phyloP scores from a whole-genome alignment of 2,888 invertebrate species.

The Molorchus minor region DNA sequence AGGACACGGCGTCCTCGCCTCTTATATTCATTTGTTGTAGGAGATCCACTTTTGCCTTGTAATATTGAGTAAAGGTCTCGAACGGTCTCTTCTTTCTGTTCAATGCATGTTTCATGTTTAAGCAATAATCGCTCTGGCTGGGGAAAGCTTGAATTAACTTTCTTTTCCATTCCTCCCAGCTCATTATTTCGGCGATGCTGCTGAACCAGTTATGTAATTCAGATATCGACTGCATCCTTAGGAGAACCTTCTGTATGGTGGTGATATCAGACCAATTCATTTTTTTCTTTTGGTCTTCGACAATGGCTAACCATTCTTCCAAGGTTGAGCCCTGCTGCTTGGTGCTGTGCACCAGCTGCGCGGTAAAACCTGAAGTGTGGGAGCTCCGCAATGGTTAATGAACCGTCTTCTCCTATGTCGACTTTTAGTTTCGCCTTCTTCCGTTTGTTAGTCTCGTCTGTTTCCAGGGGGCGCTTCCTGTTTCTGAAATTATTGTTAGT shows the following conservation, averaged over 20 bases:
- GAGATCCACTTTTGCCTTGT: not conserved
- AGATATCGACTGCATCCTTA: not conserved
- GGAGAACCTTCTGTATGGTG: slow-evolving; percentile 14
- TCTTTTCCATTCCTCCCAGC: slow-evolving; percentile 4
- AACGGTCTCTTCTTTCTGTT: not conserved
- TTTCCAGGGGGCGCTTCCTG: not conserved
- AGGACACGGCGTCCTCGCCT: not conserved
- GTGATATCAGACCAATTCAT: slow-evolving; percentile 4
- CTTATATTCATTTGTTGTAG: not conserved
- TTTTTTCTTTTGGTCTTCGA: slow-evolving; percentile 4
- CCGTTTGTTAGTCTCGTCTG: not conserved
- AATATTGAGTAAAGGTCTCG: slow-evolving; percentile 4
- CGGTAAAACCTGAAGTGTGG: slow-evolving; percentile 2
- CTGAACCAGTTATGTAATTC: slow-evolving; percentile 13
- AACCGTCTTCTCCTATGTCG: not conserved
- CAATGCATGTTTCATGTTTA: not conserved
- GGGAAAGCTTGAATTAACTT: slow-evolving; percentile 10
- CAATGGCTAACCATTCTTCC: slow-evolving; percentile 4
- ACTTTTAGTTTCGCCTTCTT: not conserved
- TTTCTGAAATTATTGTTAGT: not conserved
- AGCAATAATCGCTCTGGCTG: not conserved
- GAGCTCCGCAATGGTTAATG: not conserved
- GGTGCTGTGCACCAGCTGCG: not conserved
- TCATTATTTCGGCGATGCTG: slow-evolving; percentile 12
- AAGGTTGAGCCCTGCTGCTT: not conserved